phyloP scores from a whole-genome alignment of 2,888 invertebrate species.

The Drosophila planitibia region DNA sequence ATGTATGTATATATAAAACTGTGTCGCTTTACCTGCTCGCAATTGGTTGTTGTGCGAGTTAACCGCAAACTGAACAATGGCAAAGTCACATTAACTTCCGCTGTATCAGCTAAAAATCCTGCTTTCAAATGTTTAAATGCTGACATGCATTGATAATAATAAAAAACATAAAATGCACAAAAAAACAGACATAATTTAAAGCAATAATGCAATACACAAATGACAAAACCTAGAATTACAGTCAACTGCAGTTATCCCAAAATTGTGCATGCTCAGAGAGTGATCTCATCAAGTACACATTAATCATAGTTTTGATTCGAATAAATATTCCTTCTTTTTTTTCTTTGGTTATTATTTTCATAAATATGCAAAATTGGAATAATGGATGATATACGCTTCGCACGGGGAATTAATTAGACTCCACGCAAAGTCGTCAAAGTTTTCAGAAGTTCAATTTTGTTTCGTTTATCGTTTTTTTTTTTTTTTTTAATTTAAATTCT shows the following conservation, averaged over 20 bases:
- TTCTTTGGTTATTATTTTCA: not conserved
- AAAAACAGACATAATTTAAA: not conserved
- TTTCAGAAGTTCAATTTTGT: not conserved
- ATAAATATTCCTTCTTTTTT: not conserved
- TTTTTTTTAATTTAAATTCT: not conserved
- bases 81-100: slow-evolving; percentile 10
- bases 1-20: not conserved
- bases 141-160: not conserved
- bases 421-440: not conserved
- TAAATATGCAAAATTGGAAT: not conserved
- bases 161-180: too few relatives aligned
- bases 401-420: not conserved
- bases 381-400: not conserved
- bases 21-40: too few relatives aligned
- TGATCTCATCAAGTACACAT: not conserved
- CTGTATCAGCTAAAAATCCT: slow-evolving; percentile 1
- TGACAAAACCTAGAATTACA: not conserved
- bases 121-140: slow-evolving; percentile 14
- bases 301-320: not conserved
- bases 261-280: not conserved
- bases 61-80: slow-evolving; percentile 21
- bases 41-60: slow-evolving; percentile 10
- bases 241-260: not conserved
- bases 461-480: not conserved
- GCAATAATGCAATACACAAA: not conserved